phyloP scores from a whole-genome alignment of 2,797 vertebrate species.

The Pseudochaenichthys georgianus region DNA sequence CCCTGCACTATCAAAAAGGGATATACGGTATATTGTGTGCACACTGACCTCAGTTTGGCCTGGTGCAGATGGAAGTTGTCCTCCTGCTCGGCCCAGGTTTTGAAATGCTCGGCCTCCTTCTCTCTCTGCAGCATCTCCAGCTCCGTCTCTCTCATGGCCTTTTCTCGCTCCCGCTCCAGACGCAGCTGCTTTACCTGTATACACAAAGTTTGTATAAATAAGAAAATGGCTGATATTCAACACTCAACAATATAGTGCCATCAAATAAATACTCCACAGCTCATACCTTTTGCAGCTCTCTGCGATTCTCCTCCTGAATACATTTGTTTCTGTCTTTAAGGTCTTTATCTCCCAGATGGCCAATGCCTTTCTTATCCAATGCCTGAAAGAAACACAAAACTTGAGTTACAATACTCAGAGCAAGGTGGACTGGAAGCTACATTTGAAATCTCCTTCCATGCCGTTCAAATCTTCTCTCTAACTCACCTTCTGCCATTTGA shows the following conservation, averaged over 20 bases:
- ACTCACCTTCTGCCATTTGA: conserved; percentile 97
- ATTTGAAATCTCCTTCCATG: not conserved
- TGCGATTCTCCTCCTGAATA: conserved; percentile 97
- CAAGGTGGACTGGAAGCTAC: not conserved
- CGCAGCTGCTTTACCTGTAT: conserved; percentile 96
- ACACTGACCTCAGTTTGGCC: conserved; percentile 92
- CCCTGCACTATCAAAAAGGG: not conserved
- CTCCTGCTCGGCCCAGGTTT: conserved; percentile 98
- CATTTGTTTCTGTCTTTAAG: conserved; percentile 96
- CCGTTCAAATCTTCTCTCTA: not conserved
- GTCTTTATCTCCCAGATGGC: conserved; percentile 95
- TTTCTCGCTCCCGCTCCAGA: conserved; percentile 95
- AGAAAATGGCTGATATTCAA: not conserved
- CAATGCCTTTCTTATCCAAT: conserved; percentile 94
- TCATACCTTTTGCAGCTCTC: conserved; percentile 95
- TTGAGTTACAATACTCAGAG: conserved; percentile 1
- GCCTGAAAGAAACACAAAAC: conserved; percentile 82
- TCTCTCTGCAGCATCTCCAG: conserved; percentile 98
- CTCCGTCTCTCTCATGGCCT: conserved; percentile 96
- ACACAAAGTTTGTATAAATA: not conserved
- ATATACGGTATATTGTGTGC: not conserved
- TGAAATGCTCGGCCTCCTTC: conserved; percentile 98
- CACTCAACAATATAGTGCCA: not conserved
- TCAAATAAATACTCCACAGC: not conserved
- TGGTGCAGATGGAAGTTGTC: conserved; percentile 98